Conservation (phyloP, 1,140 invertebrate species). For the Lepidurus arcticus region DNA sequence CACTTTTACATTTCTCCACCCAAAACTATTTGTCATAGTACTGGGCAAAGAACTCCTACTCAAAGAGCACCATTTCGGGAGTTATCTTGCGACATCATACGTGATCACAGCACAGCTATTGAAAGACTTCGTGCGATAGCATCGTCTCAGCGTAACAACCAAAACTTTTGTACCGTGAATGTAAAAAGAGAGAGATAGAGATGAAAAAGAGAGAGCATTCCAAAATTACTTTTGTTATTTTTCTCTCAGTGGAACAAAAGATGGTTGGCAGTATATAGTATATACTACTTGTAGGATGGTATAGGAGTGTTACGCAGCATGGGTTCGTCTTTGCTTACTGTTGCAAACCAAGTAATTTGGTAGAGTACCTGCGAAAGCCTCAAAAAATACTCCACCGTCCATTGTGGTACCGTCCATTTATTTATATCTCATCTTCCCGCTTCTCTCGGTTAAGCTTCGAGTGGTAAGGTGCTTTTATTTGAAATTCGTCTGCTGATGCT, state of each 20-base stretch:
- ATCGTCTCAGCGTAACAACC: not conserved
- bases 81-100: not conserved
- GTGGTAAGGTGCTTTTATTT: not conserved
- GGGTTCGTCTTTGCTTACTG: not conserved
- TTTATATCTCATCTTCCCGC: not conserved
- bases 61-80: not conserved
- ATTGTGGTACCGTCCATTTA: not conserved
- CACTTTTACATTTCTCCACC: not conserved
- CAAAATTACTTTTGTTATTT: not conserved
- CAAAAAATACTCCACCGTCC: not conserved
- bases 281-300: not conserved
- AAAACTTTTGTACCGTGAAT: not conserved
- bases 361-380: not conserved
- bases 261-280: not conserved
- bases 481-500: too few relatives aligned
- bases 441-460: not conserved
- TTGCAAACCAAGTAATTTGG: conserved; percentile 10
- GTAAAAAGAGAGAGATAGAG: not conserved
- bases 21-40: not conserved
- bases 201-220: not conserved
- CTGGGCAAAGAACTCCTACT: not conserved
- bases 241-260: not conserved
- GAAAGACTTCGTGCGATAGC: not conserved
- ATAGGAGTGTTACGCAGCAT: not conserved
- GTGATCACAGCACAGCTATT: not conserved